Evolutionary conservation across 2,113 vertebrate genomes (phyloP).

Genomic region (Salvelinus alpinus): DNA sequence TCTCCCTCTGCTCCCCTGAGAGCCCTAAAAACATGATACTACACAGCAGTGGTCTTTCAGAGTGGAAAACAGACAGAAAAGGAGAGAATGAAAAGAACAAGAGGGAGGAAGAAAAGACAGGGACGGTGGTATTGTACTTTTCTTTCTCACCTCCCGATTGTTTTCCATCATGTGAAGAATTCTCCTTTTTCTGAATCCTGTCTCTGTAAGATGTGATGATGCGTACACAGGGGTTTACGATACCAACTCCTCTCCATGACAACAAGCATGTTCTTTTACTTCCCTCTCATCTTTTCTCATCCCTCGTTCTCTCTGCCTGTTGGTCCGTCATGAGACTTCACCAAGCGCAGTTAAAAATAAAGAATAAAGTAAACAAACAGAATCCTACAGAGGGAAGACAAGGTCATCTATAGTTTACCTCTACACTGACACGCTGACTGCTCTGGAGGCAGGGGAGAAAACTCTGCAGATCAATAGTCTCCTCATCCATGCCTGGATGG

Average conservation of each 20-base stretch:
- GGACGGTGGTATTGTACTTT: constrained; percentile 10
- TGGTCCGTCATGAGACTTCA: constrained; percentile 39
- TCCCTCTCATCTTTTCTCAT: constrained; percentile 14
- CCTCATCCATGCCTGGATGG: neutral
- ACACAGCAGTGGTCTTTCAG: constrained; percentile 77
- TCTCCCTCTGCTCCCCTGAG: constrained; percentile 70
- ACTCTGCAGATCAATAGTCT: constrained; percentile 49
- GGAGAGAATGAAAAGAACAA: neutral
- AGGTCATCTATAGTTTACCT: constrained; percentile 71
- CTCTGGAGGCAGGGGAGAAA: neutral
- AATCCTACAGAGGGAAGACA: constrained; percentile 48
- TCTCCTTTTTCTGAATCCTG: constrained; percentile 49
- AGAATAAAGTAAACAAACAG: constrained; percentile 56
- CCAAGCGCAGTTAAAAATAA: constrained; percentile 49
- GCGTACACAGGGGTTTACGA: constrained; percentile 48
- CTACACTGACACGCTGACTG: constrained; percentile 24
- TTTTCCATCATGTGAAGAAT: constrained; percentile 20
- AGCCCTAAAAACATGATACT: constrained; percentile 84
- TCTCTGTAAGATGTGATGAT: constrained; percentile 31
- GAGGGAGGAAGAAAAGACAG: constrained; percentile 26
- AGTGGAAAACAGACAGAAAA: constrained; percentile 55
- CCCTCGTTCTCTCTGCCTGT: constrained; percentile 31
- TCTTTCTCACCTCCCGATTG: constrained; percentile 39
- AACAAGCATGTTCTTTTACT: constrained; percentile 45
- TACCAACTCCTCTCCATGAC: constrained; percentile 34